Evolutionary conservation across 2,113 vertebrate species (phyloP), one percentile per base, ranked within the genome.

Genomic region (Pterophyllum scalare): DNA sequence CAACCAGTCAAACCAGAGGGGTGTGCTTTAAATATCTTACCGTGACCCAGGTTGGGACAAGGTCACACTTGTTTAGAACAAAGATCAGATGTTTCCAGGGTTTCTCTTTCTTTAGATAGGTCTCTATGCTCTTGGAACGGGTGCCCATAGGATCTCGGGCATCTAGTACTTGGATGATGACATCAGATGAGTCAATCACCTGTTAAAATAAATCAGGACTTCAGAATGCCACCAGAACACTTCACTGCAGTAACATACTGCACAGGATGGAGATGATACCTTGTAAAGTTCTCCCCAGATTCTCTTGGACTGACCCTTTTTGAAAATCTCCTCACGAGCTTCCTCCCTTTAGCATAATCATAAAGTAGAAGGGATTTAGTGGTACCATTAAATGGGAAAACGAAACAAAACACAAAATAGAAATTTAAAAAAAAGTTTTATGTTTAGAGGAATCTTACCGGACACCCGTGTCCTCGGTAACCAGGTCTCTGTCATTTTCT

Each of bases 271-370:
- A 77, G 77, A 43, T 0, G 0, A 35, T 93, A 99, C 98, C 97
- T 99, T 99, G 89, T 99, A 99, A 33, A 99, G 97, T 81, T 99
- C 98, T 57, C 98, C 98, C 98, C 98, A 99, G 93, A 99, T 99
- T 92, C 98, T 96, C 89, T 94, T 99, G 70, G 98, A 99, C 77
- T 99, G 98, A 31, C 98, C 98, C 91, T 99, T 99, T 91, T 97
- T 99, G 89, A 96, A 99, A 75, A 99, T 99, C 78, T 99, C 98
- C 87, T 99, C 97, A 49, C 96, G 96, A 7, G 84, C 97, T 93
- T 98, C 98, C 7, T 96, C 95, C 86, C 98, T 99, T 94, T 17
- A n/a, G 28, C 8, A 70, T 70, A 76, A 75, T 20, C 2, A 38
- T 3, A 20, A 86, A 20, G 7, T 17, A 31, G 26, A 59, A 57